Evolutionary conservation across 2,888 invertebrate genomes (phyloP), one percentile per base, ranked within the genome.

Genomic region (Polymixis flavicincta): DNA sequence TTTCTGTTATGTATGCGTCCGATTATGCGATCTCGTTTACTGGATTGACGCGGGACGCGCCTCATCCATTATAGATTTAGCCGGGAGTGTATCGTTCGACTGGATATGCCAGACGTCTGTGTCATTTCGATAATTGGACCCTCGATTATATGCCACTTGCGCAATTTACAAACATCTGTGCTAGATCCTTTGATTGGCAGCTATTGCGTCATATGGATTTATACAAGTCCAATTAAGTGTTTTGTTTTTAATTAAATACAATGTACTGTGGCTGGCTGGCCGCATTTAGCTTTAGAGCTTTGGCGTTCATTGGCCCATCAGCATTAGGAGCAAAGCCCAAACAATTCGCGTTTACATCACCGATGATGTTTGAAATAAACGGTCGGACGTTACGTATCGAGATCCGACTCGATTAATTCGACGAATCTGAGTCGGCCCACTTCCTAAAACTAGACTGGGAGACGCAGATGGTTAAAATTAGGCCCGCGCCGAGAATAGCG

Each of bases 401-500:
- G 83, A 86, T 86, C 86, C 82, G 78, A 88, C 82, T 90, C 89
- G 91, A 92, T 94, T 92, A 92, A 93, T 94, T 93, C 93, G 90
- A 87, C 90, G 93, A 93, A 94, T 92, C 89, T 88, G 87, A 89
- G 90, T 85, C 95, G 95, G 94, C 95, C 94, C 94, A 96, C 95
- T 95, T 96, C 96, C 96, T 95, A 95, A 95, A 95, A 93, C 95
- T 94, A 95, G 94, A 93, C 94, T 93, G 94, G 91, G 95, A 95
- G 95, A 96, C 96, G 95, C 95, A 95, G 92, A 96, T 96, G 96
- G 96, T 95, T 96, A 96, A 96, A 96, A 96, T 96, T 96, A 96
- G 96, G 93, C 90, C 87, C 92, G 92, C 92, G 93, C 95, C 95
- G 89, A 95, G 94, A 96, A 96, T 96, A 96, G 96, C 93, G 94